These are phyloP conservation scores for Fregetta grallaria DNA, from an alignment of 2,113 vertebrate species.

Conservation along the genomic window DNA sequence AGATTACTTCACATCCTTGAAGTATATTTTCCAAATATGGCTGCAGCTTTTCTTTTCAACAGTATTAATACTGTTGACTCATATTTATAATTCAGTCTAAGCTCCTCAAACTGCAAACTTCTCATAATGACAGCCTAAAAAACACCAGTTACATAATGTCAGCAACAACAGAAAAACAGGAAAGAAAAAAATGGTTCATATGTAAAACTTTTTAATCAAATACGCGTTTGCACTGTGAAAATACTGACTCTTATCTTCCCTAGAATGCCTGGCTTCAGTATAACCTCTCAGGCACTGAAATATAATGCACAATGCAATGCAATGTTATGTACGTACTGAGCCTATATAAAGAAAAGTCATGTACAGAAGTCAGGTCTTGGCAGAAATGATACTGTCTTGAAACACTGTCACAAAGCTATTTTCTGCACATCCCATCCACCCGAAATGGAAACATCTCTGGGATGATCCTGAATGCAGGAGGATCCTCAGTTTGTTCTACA, in stretches of 20 bases:
- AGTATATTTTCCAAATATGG: background rate
- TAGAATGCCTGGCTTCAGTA: background rate
- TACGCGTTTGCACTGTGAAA: background rate
- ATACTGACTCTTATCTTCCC: background rate
- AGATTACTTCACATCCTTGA: background rate
- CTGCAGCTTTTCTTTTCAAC: background rate
- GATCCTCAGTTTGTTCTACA: background rate
- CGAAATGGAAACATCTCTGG: background rate
- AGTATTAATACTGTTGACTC: conserved; percentile 22
- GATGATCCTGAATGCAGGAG: background rate
- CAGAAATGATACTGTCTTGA: background rate
- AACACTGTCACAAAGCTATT: background rate
- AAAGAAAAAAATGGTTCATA: background rate
- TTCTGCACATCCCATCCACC: background rate
- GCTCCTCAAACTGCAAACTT: background rate
- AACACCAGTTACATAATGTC: background rate
- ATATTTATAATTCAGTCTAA: conserved; percentile 41
- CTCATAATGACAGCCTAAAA: conserved; percentile 2
- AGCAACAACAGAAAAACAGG: background rate
- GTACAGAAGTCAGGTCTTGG: background rate
- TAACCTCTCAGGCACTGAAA: background rate
- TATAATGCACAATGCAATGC: background rate
- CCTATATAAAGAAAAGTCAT: background rate
- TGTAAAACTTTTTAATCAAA: background rate
- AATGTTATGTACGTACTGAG: background rate